phyloP scores from a whole-genome alignment of 1,140 invertebrate genomes.

The Ostrea denselamellosa region DNA sequence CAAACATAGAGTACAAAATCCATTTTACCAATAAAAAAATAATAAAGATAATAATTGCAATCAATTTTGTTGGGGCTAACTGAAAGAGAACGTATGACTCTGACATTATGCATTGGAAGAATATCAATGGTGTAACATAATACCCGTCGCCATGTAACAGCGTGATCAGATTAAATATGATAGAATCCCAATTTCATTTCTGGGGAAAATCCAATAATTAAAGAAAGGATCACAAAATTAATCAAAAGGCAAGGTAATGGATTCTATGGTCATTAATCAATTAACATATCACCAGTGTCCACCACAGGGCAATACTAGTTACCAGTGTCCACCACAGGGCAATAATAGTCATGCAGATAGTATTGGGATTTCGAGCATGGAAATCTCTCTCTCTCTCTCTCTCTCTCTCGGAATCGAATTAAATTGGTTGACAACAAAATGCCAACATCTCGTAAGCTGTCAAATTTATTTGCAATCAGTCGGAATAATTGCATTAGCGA shows the following conservation, averaged over 20 bases:
- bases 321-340: too few species aligned
- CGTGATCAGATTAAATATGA: background rate
- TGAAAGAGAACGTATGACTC: too few species aligned
- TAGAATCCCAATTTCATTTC: background rate
- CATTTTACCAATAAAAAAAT: too few species aligned
- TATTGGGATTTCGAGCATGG: too few species aligned
- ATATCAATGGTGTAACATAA: too few species aligned
- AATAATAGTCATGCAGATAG: too few species aligned
- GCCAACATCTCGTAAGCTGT: background rate
- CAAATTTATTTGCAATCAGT: conserved; percentile 10
- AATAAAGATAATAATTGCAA: too few species aligned
- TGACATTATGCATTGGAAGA: too few species aligned
- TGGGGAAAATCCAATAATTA: background rate
- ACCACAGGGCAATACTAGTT: too few species aligned
- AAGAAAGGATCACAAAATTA: background rate
- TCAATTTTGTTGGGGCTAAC: too few species aligned
- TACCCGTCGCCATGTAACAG: too few species aligned
- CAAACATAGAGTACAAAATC: too few species aligned
- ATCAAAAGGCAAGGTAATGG: background rate
- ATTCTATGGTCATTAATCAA: background rate
- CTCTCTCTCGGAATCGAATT: background rate
- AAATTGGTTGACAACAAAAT: background rate
- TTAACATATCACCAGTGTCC: background rate
- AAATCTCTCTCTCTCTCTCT: background rate
- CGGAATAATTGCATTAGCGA: conserved; percentile 19